phyloP scores from a whole-genome alignment of 2,797 vertebrate genomes.

The Champsocephalus gunnari region DNA sequence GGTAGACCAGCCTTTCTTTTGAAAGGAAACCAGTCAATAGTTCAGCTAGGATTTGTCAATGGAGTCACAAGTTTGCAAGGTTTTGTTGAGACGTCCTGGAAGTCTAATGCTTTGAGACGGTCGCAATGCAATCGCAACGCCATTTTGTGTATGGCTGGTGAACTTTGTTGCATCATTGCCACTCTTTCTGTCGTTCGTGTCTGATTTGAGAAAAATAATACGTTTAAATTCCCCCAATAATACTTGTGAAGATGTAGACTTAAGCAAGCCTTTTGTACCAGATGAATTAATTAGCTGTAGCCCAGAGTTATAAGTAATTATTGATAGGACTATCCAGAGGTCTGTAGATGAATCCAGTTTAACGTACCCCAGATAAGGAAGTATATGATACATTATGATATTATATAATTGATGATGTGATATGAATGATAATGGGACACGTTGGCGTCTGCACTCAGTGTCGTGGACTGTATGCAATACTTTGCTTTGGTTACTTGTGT shows the following conservation, averaged over 20 bases:
- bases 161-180: not conserved
- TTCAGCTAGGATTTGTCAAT: not conserved
- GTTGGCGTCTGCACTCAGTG: no score
- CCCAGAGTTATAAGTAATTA: not conserved
- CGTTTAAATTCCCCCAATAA: not conserved
- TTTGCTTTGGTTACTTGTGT: no score
- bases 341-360: no score
- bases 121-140: not conserved
- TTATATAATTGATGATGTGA: no score
- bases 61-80: not conserved
- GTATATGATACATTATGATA: no score
- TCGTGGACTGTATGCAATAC: no score
- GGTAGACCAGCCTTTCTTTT: not conserved
- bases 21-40: not conserved
- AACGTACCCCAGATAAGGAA: no score
- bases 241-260: not conserved
- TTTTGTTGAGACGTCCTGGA: not conserved
- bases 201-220: not conserved
- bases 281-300: not conserved
- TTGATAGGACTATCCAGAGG: not conserved
- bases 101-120: not conserved
- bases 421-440: no score
- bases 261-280: not conserved
- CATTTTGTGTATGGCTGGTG: not conserved
- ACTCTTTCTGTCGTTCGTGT: not conserved